Evolutionary conservation across 2,888 invertebrate genomes (phyloP).

Genomic region (Thecocarcelia acutangulata): DNA sequence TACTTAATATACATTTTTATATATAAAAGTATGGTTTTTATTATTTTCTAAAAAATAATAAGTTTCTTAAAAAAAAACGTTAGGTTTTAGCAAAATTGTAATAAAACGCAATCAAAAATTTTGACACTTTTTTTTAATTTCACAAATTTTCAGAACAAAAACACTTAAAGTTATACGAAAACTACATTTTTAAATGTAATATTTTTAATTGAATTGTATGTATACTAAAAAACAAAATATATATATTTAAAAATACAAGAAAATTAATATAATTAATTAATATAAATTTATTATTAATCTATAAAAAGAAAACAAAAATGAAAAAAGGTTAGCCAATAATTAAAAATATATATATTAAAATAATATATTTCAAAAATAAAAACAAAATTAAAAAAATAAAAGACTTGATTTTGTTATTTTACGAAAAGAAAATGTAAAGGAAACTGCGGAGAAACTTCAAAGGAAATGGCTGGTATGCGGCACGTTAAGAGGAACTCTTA

Average conservation of each 20-base stretch:
- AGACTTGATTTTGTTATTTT: conserved; percentile 62
- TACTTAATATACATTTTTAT: conserved; percentile 71
- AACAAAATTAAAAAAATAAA: conserved; percentile 66
- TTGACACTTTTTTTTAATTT: conserved; percentile 22
- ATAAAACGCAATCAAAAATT: conserved; percentile 77
- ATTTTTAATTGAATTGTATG: conserved; percentile 81
- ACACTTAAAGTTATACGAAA: conserved; percentile 73
- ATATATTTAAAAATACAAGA: conserved; percentile 69
- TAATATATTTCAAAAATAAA: conserved; percentile 80
- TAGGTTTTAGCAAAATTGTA: conserved; percentile 82
- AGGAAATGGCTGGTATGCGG: no score
- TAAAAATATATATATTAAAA: conserved; percentile 75
- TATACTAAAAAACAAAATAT: conserved; percentile 79
- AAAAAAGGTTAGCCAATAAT: conserved; percentile 71
- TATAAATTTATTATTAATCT: conserved; percentile 70
- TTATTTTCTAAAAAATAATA: conserved; percentile 59
- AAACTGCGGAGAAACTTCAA: neutral
- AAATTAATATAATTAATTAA: conserved; percentile 73
- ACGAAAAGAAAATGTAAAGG: neutral
- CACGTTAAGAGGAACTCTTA: no score
- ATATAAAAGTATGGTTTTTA: conserved; percentile 62
- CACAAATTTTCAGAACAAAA: conserved; percentile 38
- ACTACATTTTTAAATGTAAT: conserved; percentile 80
- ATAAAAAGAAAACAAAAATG: conserved; percentile 70
- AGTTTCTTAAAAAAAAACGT: conserved; percentile 72